Evolutionary conservation across 2,888 invertebrate genomes (phyloP).

Genomic region (Hirtodrosophila alboralis): DNA sequence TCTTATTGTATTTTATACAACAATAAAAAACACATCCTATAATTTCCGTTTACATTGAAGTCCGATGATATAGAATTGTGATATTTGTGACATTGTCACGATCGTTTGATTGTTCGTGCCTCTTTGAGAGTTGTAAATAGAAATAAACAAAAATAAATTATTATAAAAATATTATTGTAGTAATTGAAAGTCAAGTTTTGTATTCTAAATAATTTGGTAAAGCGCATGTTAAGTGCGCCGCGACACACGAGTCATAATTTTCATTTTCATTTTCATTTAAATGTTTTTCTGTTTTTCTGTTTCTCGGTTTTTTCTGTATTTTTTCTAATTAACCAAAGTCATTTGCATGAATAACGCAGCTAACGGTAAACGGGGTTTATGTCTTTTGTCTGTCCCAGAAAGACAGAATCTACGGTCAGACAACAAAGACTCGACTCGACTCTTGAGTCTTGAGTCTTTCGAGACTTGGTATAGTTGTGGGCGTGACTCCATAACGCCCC

Average conservation of each 20-base stretch:
- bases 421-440: constrained; percentile 20
- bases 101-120: constrained; percentile 58
- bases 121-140: constrained; percentile 22
- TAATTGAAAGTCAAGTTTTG: constrained; percentile 31
- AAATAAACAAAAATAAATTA: constrained; percentile 8
- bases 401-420: constrained; percentile 23
- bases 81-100: constrained; percentile 56
- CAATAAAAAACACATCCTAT: constrained; percentile 21
- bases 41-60: constrained; percentile 31
- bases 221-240: constrained; percentile 29
- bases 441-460: not conserved
- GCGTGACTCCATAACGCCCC: constrained; percentile 63
- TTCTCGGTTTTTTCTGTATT: constrained; percentile 45
- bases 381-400: constrained; percentile 60
- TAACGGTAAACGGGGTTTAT: constrained; percentile 76
- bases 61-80: constrained; percentile 26
- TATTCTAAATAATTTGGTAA: constrained; percentile 12
- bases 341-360: constrained; percentile 79
- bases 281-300: constrained; percentile 18
- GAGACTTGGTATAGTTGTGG: constrained; percentile 31
- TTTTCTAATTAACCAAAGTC: constrained; percentile 73
- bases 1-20: constrained; percentile 9
- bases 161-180: constrained; percentile 22
- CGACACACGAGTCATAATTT: constrained; percentile 30
- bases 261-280: constrained; percentile 17